A percentile compares a stretch with the other conserved stretches of the same genome.
Conservation (phyloP, 2,113 vertebrate species). For the Cnemophilus loriae region DNA sequence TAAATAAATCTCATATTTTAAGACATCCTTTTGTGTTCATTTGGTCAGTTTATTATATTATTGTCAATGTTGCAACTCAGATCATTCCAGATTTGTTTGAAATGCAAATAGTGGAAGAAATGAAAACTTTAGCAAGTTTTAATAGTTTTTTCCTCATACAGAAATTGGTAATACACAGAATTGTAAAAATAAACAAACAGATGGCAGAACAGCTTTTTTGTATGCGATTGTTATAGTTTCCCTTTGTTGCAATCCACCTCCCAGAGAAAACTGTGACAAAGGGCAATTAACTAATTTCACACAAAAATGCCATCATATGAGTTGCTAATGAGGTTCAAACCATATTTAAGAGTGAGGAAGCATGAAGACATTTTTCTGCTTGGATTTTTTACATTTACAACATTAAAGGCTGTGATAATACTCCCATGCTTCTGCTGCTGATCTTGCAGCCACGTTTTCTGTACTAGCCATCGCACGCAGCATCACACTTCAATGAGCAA, state of each 20-base stretch:
- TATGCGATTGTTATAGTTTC: background rate
- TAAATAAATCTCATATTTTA: conserved; percentile 14
- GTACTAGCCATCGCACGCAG: accelerated
- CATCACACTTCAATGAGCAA: background rate
- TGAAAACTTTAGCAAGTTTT: background rate
- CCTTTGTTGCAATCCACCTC: background rate
- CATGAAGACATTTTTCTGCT: background rate
- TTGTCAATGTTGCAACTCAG: background rate
- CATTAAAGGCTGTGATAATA: background rate
- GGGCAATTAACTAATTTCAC: background rate
- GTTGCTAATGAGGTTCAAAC: background rate
- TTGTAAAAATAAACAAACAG: conserved; percentile 21
- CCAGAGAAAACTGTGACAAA: conserved; percentile 4
- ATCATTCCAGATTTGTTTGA: background rate
- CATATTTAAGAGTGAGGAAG: background rate
- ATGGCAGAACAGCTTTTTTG: background rate
- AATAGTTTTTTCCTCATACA: background rate
- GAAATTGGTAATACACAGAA: background rate
- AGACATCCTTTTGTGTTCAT: background rate
- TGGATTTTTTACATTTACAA: background rate
- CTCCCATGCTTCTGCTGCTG: background rate
- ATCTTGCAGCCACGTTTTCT: background rate
- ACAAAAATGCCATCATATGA: background rate
- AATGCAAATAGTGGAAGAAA: background rate
- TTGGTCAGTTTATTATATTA: background rate